These are phyloP conservation scores for Mechanitis mazaeus DNA, from an alignment of 2,888 invertebrate species.

Conservation along the genomic window DNA sequence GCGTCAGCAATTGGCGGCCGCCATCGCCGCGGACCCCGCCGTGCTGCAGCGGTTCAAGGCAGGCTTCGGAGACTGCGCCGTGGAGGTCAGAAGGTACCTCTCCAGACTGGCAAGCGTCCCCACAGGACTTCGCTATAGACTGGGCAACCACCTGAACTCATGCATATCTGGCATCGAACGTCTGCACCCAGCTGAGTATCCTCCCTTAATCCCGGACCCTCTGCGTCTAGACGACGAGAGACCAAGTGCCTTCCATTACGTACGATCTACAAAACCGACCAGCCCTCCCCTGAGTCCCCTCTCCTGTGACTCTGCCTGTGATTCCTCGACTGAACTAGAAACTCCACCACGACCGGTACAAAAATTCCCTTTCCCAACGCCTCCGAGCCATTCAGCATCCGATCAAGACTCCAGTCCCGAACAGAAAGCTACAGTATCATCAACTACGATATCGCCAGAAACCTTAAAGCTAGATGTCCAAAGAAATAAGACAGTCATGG, in stretches of 20 bases:
- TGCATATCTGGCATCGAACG: conserved; percentile 78
- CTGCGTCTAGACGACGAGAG: conserved; percentile 62
- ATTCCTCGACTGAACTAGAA: conserved; percentile 74
- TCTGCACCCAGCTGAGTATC: conserved; percentile 49
- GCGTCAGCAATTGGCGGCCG: conserved; percentile 88
- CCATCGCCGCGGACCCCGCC: conserved; percentile 89
- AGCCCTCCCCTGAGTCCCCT: conserved; percentile 85
- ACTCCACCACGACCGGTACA: conserved; percentile 70
- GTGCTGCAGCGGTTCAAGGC: conserved; percentile 90
- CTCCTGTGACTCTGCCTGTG: conserved; percentile 82
- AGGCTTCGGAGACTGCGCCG: conserved; percentile 92
- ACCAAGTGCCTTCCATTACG: conserved; percentile 67
- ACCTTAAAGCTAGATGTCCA: conserved; percentile 53
- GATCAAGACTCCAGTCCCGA: conserved; percentile 72
- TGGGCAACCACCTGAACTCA: conserved; percentile 79
- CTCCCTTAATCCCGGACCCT: conserved; percentile 78
- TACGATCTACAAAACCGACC: conserved; percentile 61
- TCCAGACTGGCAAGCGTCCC: conserved; percentile 79
- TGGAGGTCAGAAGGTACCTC: conserved; percentile 86
- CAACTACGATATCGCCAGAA: conserved; percentile 74
- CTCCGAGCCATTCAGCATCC: conserved; percentile 77
- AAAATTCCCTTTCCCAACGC: conserved; percentile 72
- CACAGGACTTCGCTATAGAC: conserved; percentile 77
- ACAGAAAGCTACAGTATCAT: conserved; percentile 71
- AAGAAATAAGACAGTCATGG: conserved; percentile 60